Evolutionary conservation across 2,797 vertebrate genomes (phyloP).

Genomic region (Macropodus opercularis): DNA sequence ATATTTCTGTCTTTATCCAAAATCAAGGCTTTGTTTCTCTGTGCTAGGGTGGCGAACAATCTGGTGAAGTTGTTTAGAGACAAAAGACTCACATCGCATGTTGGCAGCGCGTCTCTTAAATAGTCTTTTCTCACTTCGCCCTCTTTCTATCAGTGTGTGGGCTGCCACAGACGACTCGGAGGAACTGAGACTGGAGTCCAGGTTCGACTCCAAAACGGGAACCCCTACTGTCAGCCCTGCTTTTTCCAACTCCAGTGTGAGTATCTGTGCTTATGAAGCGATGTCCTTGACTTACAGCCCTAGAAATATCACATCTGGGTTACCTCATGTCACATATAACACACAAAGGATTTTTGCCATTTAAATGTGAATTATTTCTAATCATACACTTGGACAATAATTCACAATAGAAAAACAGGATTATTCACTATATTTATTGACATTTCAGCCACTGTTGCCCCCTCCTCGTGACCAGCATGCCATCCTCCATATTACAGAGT

Average conservation of each 20-base stretch:
- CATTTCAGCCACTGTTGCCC: conserved; percentile 58
- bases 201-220: conserved; percentile 88
- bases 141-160: conserved; percentile 83
- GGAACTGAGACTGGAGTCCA: conserved; percentile 86
- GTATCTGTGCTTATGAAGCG: conserved; percentile 31
- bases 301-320: background rate
- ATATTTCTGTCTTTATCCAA: background rate
- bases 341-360: too few species aligned
- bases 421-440: background rate
- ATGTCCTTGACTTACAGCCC: background rate
- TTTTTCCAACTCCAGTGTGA: conserved; percentile 91
- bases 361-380: background rate
- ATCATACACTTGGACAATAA: background rate
- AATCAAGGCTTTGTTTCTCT: conserved; percentile 13
- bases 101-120: conserved; percentile 20
- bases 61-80: conserved; percentile 34
- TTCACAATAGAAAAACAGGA: background rate
- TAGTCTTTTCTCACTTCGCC: conserved; percentile 21
- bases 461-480: conserved; percentile 83
- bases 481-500: conserved; percentile 83
- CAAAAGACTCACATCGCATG: conserved; percentile 18
- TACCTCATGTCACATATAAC: background rate
- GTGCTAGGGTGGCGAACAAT: conserved; percentile 26
- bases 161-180: conserved; percentile 84
- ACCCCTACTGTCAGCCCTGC: conserved; percentile 91